Evolutionary conservation across 64 coral and sea anemone genomes (phyloP).

Genomic region (Pachyseris speciosa): DNA sequence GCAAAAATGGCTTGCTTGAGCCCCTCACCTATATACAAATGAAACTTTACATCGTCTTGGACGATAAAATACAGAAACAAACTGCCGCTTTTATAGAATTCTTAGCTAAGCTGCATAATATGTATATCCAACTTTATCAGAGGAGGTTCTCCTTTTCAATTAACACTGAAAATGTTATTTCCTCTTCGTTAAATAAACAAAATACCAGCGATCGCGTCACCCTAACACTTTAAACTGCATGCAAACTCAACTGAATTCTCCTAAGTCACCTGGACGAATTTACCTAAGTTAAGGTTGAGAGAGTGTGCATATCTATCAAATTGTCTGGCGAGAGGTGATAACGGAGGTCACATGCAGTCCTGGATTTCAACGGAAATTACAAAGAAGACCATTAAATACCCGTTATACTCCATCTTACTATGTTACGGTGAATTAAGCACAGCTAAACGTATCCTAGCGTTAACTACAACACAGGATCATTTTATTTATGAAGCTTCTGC

Average conservation of each 20-base stretch:
- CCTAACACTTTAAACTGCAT: background rate
- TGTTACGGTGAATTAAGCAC: no score
- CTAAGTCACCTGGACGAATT: background rate
- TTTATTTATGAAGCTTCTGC: constrained; percentile 85
- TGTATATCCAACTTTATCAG: background rate
- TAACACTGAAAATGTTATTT: background rate
- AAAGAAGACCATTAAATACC: no score
- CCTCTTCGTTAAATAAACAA: constrained; percentile 26
- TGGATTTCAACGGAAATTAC: no score
- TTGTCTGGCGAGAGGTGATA: no score
- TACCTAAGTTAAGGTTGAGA: background rate
- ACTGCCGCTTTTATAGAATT: background rate
- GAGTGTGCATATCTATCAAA: background rate
- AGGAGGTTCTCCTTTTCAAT: background rate
- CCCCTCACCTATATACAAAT: background rate
- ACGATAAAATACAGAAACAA: background rate
- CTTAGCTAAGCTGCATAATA: background rate
- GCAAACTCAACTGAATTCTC: background rate
- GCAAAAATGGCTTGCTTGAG: background rate
- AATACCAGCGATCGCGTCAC: background rate
- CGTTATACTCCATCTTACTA: no score
- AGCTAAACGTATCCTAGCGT: background rate
- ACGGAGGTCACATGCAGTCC: no score
- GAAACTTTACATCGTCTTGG: constrained; percentile 14
- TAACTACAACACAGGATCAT: background rate